Base-by-base conservation (phyloP, 2,113 vertebrate species). In the Seriola quinqueradiata region DNA sequence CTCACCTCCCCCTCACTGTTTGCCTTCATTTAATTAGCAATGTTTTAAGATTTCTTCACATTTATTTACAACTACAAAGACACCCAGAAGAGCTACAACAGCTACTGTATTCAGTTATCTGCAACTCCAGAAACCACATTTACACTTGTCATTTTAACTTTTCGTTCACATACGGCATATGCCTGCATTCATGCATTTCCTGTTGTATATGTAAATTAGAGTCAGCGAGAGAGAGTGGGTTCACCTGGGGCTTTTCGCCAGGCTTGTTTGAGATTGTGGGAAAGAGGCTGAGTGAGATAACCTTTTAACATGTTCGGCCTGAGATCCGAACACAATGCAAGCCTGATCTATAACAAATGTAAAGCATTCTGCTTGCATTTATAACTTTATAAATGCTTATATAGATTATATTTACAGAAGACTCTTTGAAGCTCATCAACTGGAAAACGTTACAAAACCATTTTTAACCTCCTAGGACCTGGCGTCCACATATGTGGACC, bases 161-260 rank as follows among this genome's bases (percentile, higher is more conserved):
- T 23, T 10, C 8, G 7, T 54, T 11, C 50, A 25, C n/a, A 9
- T 76, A 55, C 6, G 46, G 36, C 14, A 54, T 40, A 40, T 10
- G 55, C 52, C 54, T 52, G 19, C 28, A 76, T 77, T 60, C 23
- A 7, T 48, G 38, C 68, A 44, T 34, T 63, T 36, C 17, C 40
- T 42, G 4, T 10, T n/a, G 5, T 11, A 58, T 23, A 28, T 50
- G 1, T 23, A 34, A 28, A 25, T 61, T 8, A 50, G 10, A n/a
- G 8, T 8, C 3, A 66, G 34, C 12, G 4, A 50, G 2, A 68
- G 46, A 70, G 40, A 23, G 16, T 38, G 36, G 50, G 50, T 38
- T 71, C 60, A 11, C 40, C 40, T 76, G 34, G 70, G 50, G 46
- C 32, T 16, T 36, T 55, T 69, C 4, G 2, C 11, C 76, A 44